phyloP scores from a whole-genome alignment of 2,797 vertebrate species.

The Phrynocephalus forsythii region DNA sequence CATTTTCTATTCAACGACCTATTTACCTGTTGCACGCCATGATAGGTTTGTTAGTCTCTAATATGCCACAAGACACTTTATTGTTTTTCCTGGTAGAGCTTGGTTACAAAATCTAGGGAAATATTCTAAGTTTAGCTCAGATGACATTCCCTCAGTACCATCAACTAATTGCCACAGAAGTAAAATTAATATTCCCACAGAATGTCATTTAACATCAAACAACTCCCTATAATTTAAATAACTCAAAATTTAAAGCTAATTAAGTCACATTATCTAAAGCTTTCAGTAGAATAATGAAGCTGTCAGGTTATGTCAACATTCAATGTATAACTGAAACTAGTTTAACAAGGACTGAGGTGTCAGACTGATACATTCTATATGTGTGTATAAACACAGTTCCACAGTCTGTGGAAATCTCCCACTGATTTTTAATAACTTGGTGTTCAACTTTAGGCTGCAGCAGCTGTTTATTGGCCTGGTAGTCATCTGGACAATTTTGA shows the following conservation, averaged over 20 bases:
- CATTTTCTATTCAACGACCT: too few species aligned
- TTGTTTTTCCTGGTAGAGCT: neutral
- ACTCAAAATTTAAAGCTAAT: conserved; percentile 61
- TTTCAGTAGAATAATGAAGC: conserved; percentile 56
- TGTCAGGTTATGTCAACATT: conserved; percentile 40
- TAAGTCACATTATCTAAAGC: conserved; percentile 64
- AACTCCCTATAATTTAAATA: conserved; percentile 60
- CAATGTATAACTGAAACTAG: conserved; percentile 41
- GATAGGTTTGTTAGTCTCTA: neutral
- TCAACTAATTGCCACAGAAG: neutral
- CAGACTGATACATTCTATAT: neutral
- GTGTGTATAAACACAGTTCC: neutral
- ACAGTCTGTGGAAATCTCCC: neutral
- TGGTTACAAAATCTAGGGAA: neutral
- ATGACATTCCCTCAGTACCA: neutral
- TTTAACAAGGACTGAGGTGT: neutral
- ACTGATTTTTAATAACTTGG: neutral
- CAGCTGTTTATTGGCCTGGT: neutral
- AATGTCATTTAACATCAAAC: conserved; percentile 45
- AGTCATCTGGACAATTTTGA: neutral
- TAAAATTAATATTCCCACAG: conserved; percentile 30
- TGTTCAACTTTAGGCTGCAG: neutral
- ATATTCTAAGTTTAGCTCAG: neutral
- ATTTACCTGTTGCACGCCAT: too few species aligned
- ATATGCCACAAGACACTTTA: neutral